phyloP scores from a whole-genome alignment of 37 sponge, comb jelly and placozoan species.

The Oscarella lobularis region DNA sequence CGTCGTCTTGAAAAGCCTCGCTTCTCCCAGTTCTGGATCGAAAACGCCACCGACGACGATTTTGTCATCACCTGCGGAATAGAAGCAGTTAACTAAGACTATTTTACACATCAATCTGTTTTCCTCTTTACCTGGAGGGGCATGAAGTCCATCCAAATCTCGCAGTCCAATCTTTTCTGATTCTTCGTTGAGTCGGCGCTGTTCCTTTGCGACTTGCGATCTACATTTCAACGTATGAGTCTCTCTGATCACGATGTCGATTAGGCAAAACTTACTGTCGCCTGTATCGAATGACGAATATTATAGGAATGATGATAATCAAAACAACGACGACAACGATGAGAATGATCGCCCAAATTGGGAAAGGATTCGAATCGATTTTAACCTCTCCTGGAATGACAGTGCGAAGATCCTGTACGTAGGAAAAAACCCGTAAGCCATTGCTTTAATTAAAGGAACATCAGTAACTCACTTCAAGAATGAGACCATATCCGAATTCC shows the following conservation, averaged over 20 bases:
- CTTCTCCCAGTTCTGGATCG: neutral
- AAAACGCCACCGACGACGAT: neutral
- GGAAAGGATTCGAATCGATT: too few relatives aligned
- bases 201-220: neutral
- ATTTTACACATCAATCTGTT: neutral
- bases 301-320: neutral
- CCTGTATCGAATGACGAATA: neutral
- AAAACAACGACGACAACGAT: neutral
- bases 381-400: too few relatives aligned
- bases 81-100: too few relatives aligned
- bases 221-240: too few relatives aligned
- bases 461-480: too few relatives aligned
- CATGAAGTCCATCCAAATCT: neutral
- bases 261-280: neutral
- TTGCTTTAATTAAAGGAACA: too few relatives aligned
- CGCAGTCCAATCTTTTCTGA: neutral
- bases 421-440: too few relatives aligned
- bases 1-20: constrained; percentile 1
- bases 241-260: neutral
- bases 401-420: too few relatives aligned
- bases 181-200: neutral
- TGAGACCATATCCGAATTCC: too few relatives aligned
- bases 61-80: neutral
- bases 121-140: neutral
- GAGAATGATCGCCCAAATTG: neutral